Evolutionary conservation across 2,113 vertebrate species (phyloP).

Genomic region (Empidonax traillii): DNA sequence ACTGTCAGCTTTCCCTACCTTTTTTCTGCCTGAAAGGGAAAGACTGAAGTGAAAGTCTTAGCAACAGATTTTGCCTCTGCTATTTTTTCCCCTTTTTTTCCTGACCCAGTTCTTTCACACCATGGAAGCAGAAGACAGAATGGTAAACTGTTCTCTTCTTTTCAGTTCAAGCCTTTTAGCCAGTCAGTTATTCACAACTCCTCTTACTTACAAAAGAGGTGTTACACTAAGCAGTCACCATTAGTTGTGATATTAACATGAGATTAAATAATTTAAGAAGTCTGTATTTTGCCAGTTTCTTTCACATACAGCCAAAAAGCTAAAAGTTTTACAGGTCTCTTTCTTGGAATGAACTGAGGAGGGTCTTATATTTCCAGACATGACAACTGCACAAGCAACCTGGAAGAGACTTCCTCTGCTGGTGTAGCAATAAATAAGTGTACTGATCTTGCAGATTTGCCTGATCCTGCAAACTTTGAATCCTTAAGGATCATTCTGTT

Average conservation of each 20-base stretch:
- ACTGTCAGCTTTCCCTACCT: constrained; percentile 50
- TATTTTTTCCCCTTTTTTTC: neutral
- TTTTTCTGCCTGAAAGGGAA: constrained; percentile 38
- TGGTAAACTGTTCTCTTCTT: neutral
- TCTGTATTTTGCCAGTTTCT: neutral
- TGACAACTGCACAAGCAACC: neutral
- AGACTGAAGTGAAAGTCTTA: constrained; percentile 22
- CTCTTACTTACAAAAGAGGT: neutral
- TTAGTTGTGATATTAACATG: neutral
- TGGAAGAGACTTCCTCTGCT: neutral
- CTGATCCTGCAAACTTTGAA: neutral
- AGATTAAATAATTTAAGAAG: neutral
- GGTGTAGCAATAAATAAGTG: neutral
- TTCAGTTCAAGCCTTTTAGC: neutral
- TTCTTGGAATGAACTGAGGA: neutral
- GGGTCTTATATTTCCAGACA: neutral
- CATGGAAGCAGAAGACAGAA: neutral
- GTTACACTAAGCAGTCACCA: neutral
- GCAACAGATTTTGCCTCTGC: neutral
- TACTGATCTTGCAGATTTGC: neutral
- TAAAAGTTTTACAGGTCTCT: neutral
- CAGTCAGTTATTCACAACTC: neutral
- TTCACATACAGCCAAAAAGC: neutral
- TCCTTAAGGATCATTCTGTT: neutral
- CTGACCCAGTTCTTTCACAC: constrained; percentile 26